Conservation (phyloP, 2,113 vertebrate genomes). For the Asarcornis scutulata region DNA sequence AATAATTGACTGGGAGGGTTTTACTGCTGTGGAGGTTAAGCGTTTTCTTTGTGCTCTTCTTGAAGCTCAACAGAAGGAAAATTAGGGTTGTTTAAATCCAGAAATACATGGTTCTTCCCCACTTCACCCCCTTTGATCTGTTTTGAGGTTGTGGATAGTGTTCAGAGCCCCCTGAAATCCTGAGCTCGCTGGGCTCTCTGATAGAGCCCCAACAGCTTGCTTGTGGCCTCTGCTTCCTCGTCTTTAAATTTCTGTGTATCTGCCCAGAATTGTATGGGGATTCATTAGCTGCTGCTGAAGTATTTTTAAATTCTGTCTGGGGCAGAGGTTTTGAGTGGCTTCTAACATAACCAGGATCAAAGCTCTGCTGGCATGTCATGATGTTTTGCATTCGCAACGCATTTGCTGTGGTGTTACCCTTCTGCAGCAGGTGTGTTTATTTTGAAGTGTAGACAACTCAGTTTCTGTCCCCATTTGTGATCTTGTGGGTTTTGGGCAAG, state of each 20-base stretch:
- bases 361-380: accelerated
- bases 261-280: neutral
- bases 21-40: neutral
- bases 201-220: neutral
- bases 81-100: accelerated
- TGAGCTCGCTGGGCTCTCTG: neutral
- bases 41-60: neutral
- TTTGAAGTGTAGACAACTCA: neutral
- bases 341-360: neutral
- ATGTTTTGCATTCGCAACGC: neutral
- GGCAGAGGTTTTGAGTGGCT: neutral
- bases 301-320: neutral
- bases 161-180: neutral
- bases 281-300: neutral
- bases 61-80: neutral
- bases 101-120: neutral
- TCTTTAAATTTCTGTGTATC: neutral
- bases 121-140: neutral
- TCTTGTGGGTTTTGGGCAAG: neutral
- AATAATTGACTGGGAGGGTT: accelerated
- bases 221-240: neutral
- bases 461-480: neutral
- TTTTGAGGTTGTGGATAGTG: neutral
- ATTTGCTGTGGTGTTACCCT: accelerated
- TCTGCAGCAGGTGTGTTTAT: neutral